Conservation (phyloP, 2,797 vertebrate genomes). For the Neosilurus mollespiculum region DNA sequence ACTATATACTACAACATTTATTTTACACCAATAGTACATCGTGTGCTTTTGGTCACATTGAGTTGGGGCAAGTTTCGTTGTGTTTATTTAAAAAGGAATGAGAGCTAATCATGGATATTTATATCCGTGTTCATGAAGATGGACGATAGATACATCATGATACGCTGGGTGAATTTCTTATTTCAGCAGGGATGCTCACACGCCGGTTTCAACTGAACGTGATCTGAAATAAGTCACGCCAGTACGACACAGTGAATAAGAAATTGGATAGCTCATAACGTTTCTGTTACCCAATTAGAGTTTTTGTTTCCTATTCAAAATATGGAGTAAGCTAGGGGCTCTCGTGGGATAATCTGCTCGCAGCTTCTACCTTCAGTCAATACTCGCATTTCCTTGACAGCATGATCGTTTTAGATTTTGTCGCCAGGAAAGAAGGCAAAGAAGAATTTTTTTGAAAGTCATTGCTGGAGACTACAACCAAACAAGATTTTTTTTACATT, state of each 20-base stretch:
- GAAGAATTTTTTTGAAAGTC: background rate
- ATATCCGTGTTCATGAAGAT: background rate
- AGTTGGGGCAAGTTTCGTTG: background rate
- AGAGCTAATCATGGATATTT: background rate
- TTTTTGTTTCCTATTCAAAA: conserved; percentile 15
- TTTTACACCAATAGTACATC: background rate
- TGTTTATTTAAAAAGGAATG: background rate
- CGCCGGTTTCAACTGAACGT: background rate
- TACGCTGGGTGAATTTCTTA: background rate
- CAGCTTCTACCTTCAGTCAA: background rate
- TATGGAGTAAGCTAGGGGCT: background rate
- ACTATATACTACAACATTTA: background rate
- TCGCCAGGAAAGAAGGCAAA: background rate
- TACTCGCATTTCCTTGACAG: background rate
- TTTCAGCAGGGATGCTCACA: background rate
- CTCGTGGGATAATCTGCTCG: conserved; percentile 10
- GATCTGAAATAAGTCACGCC: background rate
- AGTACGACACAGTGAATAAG: background rate
- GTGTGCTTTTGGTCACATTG: background rate
- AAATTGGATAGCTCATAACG: background rate
- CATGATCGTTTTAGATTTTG: conserved; percentile 15
- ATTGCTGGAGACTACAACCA: background rate
- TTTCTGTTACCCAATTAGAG: background rate
- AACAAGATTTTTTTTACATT: too few relatives aligned
- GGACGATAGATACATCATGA: background rate